phyloP scores from a whole-genome alignment of 2,113 vertebrate genomes.

The Takifugu flavidus region DNA sequence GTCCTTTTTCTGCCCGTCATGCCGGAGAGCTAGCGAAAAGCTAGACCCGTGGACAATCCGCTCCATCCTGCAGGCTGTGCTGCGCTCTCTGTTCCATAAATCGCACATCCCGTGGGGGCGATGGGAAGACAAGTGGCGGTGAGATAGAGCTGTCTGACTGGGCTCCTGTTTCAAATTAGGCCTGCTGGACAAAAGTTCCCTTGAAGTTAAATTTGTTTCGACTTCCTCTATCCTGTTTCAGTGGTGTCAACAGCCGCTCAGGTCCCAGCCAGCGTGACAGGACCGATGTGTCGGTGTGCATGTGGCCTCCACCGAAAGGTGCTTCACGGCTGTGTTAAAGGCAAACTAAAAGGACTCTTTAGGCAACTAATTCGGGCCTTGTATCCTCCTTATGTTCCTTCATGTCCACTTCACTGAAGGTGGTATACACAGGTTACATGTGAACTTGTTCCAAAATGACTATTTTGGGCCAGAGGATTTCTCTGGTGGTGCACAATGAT shows the following conservation, averaged over 20 bases:
- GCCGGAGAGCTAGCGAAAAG: slow-evolving; percentile 43
- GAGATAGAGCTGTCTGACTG: slow-evolving; percentile 67
- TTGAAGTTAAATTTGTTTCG: slow-evolving; percentile 7
- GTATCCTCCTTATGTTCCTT: slow-evolving; percentile 33
- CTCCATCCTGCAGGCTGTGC: slow-evolving; percentile 56
- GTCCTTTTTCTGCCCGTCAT: slow-evolving; percentile 29
- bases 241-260: neutral
- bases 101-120: slow-evolving; percentile 60
- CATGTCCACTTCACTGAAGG: slow-evolving; percentile 31
- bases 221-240: slow-evolving; percentile 15
- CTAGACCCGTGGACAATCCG: slow-evolving; percentile 69
- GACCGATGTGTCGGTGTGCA: slow-evolving; percentile 29
- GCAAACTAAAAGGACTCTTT: slow-evolving; percentile 50
- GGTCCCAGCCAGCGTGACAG: neutral
- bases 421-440: slow-evolving; percentile 4
- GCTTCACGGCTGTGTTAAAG: slow-evolving; percentile 66
- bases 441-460: slow-evolving; percentile 4
- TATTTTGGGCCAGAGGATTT: slow-evolving; percentile 29
- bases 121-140: slow-evolving; percentile 44
- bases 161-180: slow-evolving; percentile 69
- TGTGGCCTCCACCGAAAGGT: slow-evolving; percentile 43
- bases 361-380: slow-evolving; percentile 49
- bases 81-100: slow-evolving; percentile 63
- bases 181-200: slow-evolving; percentile 60
- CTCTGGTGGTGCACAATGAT: slow-evolving; percentile 11